A percentile compares a stretch with the other conserved stretches of the same genome.
These are phyloP conservation scores for Syngnathus rostellatus DNA, from an alignment of 2,797 vertebrate species.

Conservation along the genomic window DNA sequence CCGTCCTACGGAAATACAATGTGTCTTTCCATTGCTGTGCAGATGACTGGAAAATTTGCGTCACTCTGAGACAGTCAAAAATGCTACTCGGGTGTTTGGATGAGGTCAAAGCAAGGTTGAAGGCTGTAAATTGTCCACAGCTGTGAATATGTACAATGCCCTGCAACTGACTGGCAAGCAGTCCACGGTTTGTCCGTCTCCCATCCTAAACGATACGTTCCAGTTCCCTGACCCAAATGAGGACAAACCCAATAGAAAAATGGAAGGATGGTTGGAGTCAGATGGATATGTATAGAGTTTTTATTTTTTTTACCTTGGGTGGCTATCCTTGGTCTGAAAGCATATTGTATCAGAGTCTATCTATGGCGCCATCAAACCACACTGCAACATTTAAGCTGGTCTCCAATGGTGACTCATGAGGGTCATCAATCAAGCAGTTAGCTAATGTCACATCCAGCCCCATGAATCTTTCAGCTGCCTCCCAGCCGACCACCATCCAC, in stretches of 20 bases:
- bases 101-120: no score
- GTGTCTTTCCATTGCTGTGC: no score
- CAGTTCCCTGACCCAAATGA: background rate
- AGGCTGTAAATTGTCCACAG: no score
- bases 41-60: no score
- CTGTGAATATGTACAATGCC: no score
- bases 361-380: background rate
- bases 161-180: no score
- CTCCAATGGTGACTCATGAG: constrained; percentile 29
- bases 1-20: no score
- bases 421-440: constrained; percentile 65
- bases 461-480: constrained; percentile 52
- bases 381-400: background rate
- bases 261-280: background rate
- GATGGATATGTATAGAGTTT: background rate
- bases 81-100: no score
- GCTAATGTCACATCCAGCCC: constrained; percentile 59
- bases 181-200: background rate
- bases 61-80: no score
- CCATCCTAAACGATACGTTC: background rate
- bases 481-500: constrained; percentile 18
- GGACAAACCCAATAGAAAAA: no score
- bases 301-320: background rate
- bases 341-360: background rate
- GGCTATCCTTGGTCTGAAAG: background rate